Percentiles rank a stretch among this genome's conserved stretches.
Evolutionary conservation across 37 sponge, comb jelly and placozoan genomes (phyloP).

Genomic region (Agelas oroides): DNA sequence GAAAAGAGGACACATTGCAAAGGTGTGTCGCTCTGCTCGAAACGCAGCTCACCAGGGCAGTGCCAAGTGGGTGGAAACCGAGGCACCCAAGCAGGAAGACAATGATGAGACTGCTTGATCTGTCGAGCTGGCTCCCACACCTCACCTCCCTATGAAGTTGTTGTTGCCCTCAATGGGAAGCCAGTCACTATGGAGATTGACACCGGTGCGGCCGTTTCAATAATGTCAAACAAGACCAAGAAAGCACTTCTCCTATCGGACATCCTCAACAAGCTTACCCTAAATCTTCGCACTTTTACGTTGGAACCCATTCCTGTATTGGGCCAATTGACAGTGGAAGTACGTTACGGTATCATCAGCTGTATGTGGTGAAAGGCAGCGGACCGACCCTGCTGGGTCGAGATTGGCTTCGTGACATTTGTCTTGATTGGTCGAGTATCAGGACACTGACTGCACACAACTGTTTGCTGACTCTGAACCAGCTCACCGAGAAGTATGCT

Average conservation of each 20-base stretch:
- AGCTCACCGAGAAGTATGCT: conserved; percentile 1
- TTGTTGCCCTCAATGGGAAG: neutral
- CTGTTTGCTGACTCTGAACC: neutral
- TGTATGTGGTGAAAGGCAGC: neutral
- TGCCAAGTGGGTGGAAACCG: no score
- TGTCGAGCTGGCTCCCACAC: neutral
- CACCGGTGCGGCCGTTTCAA: no score
- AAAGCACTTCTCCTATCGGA: neutral
- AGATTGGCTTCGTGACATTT: conserved; percentile 18
- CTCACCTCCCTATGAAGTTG: neutral
- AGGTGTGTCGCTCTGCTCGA: no score
- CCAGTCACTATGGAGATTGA: conserved; percentile 1
- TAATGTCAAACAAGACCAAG: neutral
- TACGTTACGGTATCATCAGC: neutral
- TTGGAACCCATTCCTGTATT: neutral
- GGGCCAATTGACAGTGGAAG: conserved; percentile 3
- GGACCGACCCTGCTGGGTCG: conserved; percentile 21
- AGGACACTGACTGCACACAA: neutral
- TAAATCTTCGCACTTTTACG: neutral
- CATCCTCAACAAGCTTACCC: neutral
- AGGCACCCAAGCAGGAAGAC: neutral
- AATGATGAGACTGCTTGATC: neutral
- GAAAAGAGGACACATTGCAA: no score
- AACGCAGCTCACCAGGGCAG: neutral
- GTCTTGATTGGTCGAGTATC: conserved; percentile 23